phyloP scores from a whole-genome alignment of 2,113 vertebrate genomes.

The Gallinago media region DNA sequence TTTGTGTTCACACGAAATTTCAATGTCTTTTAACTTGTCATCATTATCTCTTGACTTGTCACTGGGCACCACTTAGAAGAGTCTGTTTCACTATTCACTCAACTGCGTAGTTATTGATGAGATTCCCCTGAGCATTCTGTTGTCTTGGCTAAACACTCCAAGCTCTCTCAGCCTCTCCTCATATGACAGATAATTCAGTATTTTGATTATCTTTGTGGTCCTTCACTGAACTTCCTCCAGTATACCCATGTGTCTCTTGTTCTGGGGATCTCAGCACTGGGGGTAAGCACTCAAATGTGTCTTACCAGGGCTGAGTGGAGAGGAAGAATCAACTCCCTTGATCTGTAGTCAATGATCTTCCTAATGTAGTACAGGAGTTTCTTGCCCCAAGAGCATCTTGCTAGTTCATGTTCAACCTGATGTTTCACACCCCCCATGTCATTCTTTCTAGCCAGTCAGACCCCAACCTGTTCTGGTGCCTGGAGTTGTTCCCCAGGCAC shows the following conservation, averaged over 20 bases:
- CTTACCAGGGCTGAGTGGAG: not conserved
- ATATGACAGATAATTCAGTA: not conserved
- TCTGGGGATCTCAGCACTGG: not conserved
- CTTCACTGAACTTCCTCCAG: not conserved
- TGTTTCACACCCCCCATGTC: not conserved
- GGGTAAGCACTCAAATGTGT: not conserved
- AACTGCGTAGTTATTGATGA: not conserved
- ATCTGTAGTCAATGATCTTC: not conserved
- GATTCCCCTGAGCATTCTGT: not conserved
- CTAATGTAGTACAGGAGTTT: not conserved
- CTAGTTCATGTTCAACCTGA: not conserved
- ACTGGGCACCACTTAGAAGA: not conserved
- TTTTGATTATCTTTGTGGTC: not conserved
- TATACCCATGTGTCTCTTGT: not conserved
- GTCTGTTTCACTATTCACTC: not conserved
- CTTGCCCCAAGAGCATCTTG: rapidly evolving
- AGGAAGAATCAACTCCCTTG: not conserved
- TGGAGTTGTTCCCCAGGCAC: not conserved
- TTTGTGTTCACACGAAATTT: not conserved
- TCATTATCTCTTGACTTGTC: not conserved
- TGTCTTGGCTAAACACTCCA: not conserved
- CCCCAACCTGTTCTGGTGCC: not conserved
- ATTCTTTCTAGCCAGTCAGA: not conserved
- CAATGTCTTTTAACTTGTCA: not conserved
- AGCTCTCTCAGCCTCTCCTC: not conserved